Conservation (phyloP, 2,113 vertebrate genomes). For the Mixornis gularis region DNA sequence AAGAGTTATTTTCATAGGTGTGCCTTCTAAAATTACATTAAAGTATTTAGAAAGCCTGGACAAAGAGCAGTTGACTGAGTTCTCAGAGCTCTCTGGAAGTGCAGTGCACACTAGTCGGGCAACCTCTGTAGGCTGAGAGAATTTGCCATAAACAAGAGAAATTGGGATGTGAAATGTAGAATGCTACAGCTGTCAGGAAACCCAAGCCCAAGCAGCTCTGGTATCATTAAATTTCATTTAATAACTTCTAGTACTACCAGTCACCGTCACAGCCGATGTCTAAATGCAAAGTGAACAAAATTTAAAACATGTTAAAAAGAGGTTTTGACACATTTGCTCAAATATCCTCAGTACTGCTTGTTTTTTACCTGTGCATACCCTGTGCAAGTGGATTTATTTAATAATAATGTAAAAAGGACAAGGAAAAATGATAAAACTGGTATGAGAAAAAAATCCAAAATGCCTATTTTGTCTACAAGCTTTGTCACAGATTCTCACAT, state of each 20-base stretch:
- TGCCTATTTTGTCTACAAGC: neutral
- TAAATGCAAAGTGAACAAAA: neutral
- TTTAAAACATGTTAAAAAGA: neutral
- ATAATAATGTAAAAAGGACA: neutral
- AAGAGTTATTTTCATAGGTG: neutral
- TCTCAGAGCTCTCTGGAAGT: neutral
- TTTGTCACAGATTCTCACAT: neutral
- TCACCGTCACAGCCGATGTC: neutral
- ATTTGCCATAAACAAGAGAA: neutral
- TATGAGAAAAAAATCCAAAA: neutral
- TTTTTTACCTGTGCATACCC: neutral
- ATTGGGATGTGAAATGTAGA: neutral
- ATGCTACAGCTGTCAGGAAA: neutral
- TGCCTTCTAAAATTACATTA: neutral
- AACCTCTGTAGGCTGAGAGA: neutral
- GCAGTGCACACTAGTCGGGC: rapidly evolving
- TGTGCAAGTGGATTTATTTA: neutral
- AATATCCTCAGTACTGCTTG: neutral
- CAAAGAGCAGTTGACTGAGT: neutral
- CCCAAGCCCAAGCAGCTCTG: neutral
- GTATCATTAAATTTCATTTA: neutral
- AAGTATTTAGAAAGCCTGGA: neutral
- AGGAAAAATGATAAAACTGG: neutral
- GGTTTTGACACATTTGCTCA: neutral
- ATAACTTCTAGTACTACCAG: neutral